A percentile compares a stretch with the other conserved stretches of the same genome.
These are phyloP conservation scores for Neocrepidodera transversa DNA, from an alignment of 2,888 invertebrate genomes.

Conservation along the genomic window DNA sequence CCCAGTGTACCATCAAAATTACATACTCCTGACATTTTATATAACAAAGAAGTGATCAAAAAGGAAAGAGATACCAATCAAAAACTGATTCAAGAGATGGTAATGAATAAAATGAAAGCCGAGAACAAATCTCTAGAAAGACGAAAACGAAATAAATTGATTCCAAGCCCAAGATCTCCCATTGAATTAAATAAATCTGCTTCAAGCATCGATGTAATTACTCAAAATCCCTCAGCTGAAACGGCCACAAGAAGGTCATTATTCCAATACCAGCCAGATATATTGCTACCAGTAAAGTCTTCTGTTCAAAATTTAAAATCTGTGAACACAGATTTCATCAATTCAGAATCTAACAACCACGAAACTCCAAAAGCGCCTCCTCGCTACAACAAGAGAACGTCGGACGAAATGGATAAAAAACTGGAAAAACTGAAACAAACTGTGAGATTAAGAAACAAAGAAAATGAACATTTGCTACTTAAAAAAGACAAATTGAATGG, in stretches of 20 bases:
- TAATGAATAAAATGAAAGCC: conserved; percentile 78
- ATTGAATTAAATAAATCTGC: conserved; percentile 55
- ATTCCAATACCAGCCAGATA: conserved; percentile 48
- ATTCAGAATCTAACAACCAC: conserved; percentile 33
- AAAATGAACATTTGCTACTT: conserved; percentile 39
- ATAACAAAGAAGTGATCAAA: conserved; percentile 72
- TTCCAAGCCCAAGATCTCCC: conserved; percentile 51
- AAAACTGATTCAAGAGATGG: conserved; percentile 81
- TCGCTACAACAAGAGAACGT: conserved; percentile 53
- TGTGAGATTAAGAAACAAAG: conserved; percentile 60
- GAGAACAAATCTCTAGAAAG: conserved; percentile 71
- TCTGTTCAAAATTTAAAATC: conserved; percentile 50
- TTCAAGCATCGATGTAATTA: conserved; percentile 39
- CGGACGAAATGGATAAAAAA: conserved; percentile 61
- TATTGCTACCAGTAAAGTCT: conserved; percentile 50
- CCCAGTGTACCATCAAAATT: conserved; percentile 40
- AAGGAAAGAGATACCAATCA: conserved; percentile 84
- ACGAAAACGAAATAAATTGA: conserved; percentile 63
- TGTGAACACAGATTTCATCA: conserved; percentile 25
- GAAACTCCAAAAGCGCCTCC: conserved; percentile 64
- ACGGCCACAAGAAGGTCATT: conserved; percentile 41
- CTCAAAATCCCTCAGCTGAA: conserved; percentile 39
- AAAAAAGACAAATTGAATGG: conserved; percentile 3
- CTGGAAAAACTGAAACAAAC: conserved; percentile 69
- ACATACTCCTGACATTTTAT: conserved; percentile 50